Evolutionary conservation across 2,797 vertebrate genomes (phyloP).

Genomic region (Myotis planiceps): DNA sequence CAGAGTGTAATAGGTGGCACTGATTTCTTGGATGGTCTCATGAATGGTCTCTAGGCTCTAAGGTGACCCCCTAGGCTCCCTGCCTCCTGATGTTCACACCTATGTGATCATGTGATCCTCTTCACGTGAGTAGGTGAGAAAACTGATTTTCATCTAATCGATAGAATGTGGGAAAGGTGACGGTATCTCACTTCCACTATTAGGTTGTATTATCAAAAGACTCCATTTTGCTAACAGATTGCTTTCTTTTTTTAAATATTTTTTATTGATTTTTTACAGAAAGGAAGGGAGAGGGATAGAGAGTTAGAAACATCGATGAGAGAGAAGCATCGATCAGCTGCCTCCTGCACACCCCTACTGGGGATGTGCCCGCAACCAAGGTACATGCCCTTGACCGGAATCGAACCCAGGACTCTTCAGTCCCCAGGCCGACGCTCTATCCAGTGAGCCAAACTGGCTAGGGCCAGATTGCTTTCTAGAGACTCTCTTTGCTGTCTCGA

Average conservation of each 20-base stretch:
- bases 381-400: too few species aligned
- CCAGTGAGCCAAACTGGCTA: too few species aligned
- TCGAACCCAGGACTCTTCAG: too few species aligned
- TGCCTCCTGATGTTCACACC: not conserved
- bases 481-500: not conserved
- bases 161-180: not conserved
- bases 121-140: not conserved
- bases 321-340: too few species aligned
- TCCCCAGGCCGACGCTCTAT: too few species aligned
- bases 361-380: too few species aligned
- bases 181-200: not conserved
- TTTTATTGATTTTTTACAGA: too few species aligned
- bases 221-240: not conserved
- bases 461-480: not conserved
- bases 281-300: too few species aligned
- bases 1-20: not conserved
- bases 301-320: too few species aligned
- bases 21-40: accelerated
- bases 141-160: not conserved
- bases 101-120: not conserved
- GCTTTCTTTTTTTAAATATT: not conserved
- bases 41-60: not conserved
- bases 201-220: not conserved
- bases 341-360: too few species aligned
- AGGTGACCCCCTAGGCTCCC: not conserved